Evolutionary conservation across 2,888 invertebrate genomes (phyloP), one percentile per base, ranked within the genome.

Genomic region (Papilio gigon): DNA sequence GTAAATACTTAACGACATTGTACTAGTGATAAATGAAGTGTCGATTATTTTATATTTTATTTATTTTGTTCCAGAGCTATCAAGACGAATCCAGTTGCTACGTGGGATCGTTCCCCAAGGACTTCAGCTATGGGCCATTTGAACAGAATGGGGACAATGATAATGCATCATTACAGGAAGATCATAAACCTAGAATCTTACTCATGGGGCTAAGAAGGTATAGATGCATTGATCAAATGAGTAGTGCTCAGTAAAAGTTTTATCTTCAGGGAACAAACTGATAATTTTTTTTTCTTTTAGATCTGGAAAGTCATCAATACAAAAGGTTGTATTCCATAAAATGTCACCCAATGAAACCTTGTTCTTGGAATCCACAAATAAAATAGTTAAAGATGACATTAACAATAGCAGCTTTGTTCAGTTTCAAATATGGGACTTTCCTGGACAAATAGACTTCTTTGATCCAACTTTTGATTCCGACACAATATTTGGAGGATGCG

Each of bases 301-400:
- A 85, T 99, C 99, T 80, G 99, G 99, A 60, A 99, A 99, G 88
- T 99, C 99, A 64, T 99, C 99, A 0, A 99, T 99, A 81, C 98
- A 99, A 85, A 99, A 99, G 93, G 99, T 99, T 4, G 99, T 99
- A n/a, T 99, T 99, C 86, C 99, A 99, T 87, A 99, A 99, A 93
- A 99, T 99, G 98, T 98, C 99, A 2, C 99, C 99, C 1, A 99
- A 99, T 91, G 99, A 99, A 92, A 99, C 99, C 0, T 92, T 99
- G 66, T 99, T 99, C 85, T 92, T 99, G 73, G 99, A 99, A 87
- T 98, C 98, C 74, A 99, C 99, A 62, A 98, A 98, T 86, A 98
- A 99, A 93, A 98, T 99, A 76, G 97, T 98, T 3, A 99, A 98
- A 90, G 99, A 99, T 91, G 98, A 99, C 83, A 98, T 99, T 72